Evolutionary conservation across 2,113 vertebrate species (phyloP), one percentile per base, ranked within the genome.

Genomic region (Pavo muticus): DNA sequence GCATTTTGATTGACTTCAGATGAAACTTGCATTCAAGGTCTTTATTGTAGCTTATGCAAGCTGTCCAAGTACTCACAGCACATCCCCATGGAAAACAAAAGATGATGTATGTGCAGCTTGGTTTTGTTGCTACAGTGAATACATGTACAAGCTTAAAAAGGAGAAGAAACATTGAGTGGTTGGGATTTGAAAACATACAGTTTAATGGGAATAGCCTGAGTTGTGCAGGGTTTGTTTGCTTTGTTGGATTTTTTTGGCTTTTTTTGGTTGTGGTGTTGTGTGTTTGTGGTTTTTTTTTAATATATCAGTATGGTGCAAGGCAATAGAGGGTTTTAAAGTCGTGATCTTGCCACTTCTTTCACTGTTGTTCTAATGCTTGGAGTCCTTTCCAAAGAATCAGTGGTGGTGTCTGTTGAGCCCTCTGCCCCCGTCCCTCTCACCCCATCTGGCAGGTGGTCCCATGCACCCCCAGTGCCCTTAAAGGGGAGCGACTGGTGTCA

Each of bases 401-500:
- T 24, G 52, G 25, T 77, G 25, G 37, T 48, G 24, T 68, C 30
- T 8, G 2, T 37, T 67, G 56, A 78, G 32, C 37, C 63, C 65
- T n/a, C 37, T 29, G 17, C 14, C 39, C 63, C 44, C 25, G 24
- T 60, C 15, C 50, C 40, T 76, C 59, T 60, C 9, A 6, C n/a
- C 45, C 27, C 32, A 18, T 52, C 32, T 11, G 17, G 37, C 19
- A 23, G 48, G 50, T 21, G 5, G 7, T 35, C 29, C 27, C 6
- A 6, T 18, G 11, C 5, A 5, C 37, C 9, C 29, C 42, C 11
- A 8, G 30, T 44, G 21, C 44, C 39, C 30, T 11, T 7, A 4
- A 14, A 20, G 9, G 9, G 59, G 8, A 2, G 9, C 1, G 17
- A 5, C 13, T 63, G 80, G 24, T 5, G 13, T 0, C 42, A 45